phyloP scores from a whole-genome alignment of 2,113 vertebrate species.

The Corythoichthys haematopterus region DNA sequence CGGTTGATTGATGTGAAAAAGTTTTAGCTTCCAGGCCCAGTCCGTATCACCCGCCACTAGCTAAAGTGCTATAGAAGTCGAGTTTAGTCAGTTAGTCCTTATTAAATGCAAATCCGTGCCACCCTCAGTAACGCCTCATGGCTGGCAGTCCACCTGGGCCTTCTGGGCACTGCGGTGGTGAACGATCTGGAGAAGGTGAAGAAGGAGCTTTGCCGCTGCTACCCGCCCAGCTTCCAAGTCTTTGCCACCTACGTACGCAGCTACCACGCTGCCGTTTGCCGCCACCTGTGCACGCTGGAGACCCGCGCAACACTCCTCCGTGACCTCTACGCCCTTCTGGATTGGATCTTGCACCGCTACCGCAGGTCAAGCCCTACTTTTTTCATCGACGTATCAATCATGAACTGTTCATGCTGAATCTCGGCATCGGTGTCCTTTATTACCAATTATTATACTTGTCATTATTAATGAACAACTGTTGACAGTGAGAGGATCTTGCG shows the following conservation, averaged over 20 bases:
- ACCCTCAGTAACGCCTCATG: conserved; percentile 43
- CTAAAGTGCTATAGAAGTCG: too few relatives aligned
- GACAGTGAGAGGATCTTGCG: conserved; percentile 68
- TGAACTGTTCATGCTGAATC: conserved; percentile 13
- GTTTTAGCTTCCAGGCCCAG: too few relatives aligned
- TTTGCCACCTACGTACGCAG: conserved; percentile 64
- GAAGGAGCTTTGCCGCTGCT: conserved; percentile 53
- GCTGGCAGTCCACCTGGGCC: conserved; percentile 68
- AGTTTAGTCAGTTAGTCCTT: too few relatives aligned
- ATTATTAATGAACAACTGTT: too few relatives aligned
- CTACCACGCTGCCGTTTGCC: conserved; percentile 50
- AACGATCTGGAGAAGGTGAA: conserved; percentile 65
- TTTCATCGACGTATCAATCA: background rate
- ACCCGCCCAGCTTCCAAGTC: conserved; percentile 71
- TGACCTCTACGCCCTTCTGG: conserved; percentile 63
- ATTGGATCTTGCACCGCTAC: conserved; percentile 70
- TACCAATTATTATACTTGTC: background rate
- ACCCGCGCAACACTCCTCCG: conserved; percentile 47
- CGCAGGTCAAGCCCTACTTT: conserved; percentile 52
- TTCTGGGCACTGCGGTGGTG: conserved; percentile 63
- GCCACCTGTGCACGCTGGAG: conserved; percentile 61
- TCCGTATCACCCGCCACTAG: too few relatives aligned
- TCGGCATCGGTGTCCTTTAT: background rate
- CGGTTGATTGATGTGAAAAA: too few relatives aligned
- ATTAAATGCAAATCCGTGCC: too few relatives aligned